Conservation (phyloP, 2,888 invertebrate genomes). For the Meganola albula region DNA sequence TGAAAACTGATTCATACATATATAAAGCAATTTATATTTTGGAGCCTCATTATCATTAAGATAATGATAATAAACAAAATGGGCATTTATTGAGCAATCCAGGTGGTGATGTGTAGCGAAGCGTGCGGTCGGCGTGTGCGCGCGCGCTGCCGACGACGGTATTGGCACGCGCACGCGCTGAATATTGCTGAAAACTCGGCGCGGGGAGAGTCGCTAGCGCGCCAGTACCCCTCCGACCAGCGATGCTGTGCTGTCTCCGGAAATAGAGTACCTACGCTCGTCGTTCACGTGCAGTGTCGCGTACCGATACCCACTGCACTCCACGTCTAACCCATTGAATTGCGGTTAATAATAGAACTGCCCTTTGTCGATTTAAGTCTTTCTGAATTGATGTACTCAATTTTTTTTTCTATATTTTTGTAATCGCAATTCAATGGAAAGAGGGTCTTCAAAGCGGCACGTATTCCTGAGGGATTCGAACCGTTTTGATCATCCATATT, state of each 20-base stretch:
- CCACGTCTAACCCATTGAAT: conserved; percentile 53
- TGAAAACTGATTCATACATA: no score
- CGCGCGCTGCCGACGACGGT: conserved; percentile 28
- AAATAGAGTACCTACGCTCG: conserved; percentile 75
- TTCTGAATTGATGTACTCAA: no score
- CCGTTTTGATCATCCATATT: conserved; percentile 37
- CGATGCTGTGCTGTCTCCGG: conserved; percentile 79
- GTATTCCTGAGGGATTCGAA: conserved; percentile 54
- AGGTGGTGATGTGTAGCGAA: conserved; percentile 24
- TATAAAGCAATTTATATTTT: no score
- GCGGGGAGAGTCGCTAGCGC: conserved; percentile 48
- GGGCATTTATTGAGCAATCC: conserved; percentile 23
- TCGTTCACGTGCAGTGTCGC: conserved; percentile 53
- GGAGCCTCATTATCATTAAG: conserved; percentile 6
- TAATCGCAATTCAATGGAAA: conserved; percentile 49
- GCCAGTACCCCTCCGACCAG: conserved; percentile 78
- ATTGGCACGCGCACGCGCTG: conserved; percentile 60
- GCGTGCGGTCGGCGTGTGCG: conserved; percentile 14
- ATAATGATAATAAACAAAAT: conserved; percentile 25
- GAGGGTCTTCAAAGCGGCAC: conserved; percentile 48
- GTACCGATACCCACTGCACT: conserved; percentile 44
- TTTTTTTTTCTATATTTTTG: conserved; percentile 7
- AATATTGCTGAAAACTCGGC: conserved; percentile 56
- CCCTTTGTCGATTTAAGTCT: conserved; percentile 31
- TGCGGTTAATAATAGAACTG: conserved; percentile 54